These are phyloP conservation scores for Ptilodon capucinus DNA, from an alignment of 2,888 invertebrate species.

Conservation along the genomic window DNA sequence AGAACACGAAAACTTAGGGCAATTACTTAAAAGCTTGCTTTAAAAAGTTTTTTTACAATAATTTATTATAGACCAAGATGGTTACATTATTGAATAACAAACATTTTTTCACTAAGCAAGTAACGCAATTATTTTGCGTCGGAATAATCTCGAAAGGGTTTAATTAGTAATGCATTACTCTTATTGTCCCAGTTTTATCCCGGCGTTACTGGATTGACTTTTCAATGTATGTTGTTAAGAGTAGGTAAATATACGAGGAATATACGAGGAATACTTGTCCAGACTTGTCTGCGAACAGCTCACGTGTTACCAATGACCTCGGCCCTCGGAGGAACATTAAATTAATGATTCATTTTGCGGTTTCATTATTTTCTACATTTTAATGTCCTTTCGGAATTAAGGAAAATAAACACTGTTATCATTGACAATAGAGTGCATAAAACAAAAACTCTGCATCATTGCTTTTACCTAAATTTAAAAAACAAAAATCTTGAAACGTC, in stretches of 20 bases:
- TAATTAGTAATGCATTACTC: background rate
- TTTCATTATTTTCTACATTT: background rate
- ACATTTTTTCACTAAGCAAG: background rate
- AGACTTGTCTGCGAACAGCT: conserved; percentile 45
- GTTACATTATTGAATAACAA: too few species aligned
- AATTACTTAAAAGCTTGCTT: too few species aligned
- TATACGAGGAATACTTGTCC: conserved; percentile 42
- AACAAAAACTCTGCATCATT: too few species aligned
- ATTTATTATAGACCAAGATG: too few species aligned
- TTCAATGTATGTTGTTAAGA: conserved; percentile 6
- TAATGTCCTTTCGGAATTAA: too few species aligned
- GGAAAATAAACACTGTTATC: background rate
- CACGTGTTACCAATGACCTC: conserved; percentile 40
- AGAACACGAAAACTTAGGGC: too few species aligned
- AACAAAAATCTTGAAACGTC: too few species aligned
- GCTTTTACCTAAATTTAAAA: too few species aligned
- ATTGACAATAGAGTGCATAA: too few species aligned
- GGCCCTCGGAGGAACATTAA: conserved; percentile 6
- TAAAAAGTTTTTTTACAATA: too few species aligned
- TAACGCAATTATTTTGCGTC: background rate
- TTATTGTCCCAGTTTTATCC: background rate
- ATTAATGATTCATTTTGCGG: background rate
- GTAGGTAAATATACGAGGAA: conserved; percentile 1
- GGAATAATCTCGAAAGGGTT: background rate
- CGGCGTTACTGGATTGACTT: background rate